Evolutionary conservation across 2,888 invertebrate genomes (phyloP).

Genomic region (Argyra leucocephala): DNA sequence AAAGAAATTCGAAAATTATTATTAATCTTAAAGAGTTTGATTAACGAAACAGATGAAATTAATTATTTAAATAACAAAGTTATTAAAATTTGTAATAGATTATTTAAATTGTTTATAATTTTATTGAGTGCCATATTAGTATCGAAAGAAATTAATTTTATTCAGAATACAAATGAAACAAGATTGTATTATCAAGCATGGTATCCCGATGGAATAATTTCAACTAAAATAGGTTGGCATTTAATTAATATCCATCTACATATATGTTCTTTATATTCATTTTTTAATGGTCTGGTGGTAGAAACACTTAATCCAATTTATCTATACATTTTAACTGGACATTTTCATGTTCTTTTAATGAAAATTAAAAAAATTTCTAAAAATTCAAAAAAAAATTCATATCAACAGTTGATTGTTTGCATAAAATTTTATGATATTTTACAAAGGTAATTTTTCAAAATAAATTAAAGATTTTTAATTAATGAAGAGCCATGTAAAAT

Average conservation of each 20-base stretch:
- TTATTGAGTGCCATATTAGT: no score
- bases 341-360: conserved; percentile 27
- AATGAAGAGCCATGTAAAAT: neutral
- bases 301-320: conserved; percentile 23
- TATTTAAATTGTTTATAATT: neutral
- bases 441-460: conserved; percentile 21
- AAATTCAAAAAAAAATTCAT: conserved; percentile 13
- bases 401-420: conserved; percentile 27
- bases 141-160: no score
- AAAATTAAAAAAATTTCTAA: conserved; percentile 28
- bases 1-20: neutral
- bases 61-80: neutral
- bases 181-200: neutral
- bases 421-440: conserved; percentile 30
- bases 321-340: neutral
- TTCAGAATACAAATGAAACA: neutral
- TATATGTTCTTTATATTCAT: neutral
- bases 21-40: neutral
- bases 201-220: neutral
- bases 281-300: conserved; percentile 14
- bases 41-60: neutral
- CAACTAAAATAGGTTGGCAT: neutral
- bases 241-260: neutral
- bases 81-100: neutral
- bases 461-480: neutral